Conservation (phyloP, 2,113 vertebrate species). For the Columba livia region DNA sequence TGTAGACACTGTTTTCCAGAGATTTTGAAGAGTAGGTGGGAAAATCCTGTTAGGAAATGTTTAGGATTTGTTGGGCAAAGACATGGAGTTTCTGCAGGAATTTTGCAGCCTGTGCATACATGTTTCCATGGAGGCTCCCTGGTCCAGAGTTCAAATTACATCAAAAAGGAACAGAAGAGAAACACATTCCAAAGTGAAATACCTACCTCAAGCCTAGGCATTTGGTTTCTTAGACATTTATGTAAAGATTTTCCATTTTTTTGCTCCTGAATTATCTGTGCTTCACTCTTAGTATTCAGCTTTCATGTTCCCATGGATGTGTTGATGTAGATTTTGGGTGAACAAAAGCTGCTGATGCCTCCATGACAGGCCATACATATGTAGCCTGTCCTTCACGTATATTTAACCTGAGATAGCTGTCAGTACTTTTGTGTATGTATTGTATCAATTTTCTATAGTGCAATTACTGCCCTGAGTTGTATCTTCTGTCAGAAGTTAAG, state of each 20-base stretch:
- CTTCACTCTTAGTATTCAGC: neutral
- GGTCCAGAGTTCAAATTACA: neutral
- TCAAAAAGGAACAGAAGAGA: neutral
- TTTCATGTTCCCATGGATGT: accelerated
- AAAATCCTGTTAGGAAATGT: neutral
- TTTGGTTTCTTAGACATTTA: neutral
- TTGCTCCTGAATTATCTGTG: neutral
- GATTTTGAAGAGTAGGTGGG: neutral
- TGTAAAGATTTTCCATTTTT: neutral
- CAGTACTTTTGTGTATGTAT: accelerated
- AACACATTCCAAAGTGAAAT: neutral
- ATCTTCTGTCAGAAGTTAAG: neutral
- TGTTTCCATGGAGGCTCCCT: neutral
- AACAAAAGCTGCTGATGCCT: neutral
- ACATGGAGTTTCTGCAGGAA: neutral
- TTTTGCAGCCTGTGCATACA: neutral
- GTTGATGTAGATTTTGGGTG: neutral
- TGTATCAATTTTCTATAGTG: neutral
- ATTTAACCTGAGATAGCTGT: neutral
- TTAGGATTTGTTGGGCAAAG: neutral
- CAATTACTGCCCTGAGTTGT: neutral
- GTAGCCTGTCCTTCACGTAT: neutral
- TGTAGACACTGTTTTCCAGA: neutral
- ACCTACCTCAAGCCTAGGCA: neutral
- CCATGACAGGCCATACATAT: neutral